Percentiles rank a stretch among this genome's conserved stretches.
Conservation (phyloP, 2,113 vertebrate genomes). For the Rhinichthys klamathensis region DNA sequence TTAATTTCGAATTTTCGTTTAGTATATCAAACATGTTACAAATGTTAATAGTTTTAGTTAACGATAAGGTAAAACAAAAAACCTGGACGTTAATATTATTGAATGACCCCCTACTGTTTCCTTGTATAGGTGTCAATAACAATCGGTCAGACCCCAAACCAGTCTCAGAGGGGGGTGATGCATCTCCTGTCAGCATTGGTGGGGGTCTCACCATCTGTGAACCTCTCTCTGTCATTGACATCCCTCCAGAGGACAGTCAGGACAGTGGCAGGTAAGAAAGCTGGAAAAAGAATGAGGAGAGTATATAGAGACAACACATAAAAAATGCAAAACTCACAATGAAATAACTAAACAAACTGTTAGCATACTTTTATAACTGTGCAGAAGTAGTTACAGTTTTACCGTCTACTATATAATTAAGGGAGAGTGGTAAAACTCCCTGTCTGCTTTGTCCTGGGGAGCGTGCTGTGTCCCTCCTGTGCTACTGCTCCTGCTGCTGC, state of each 20-base stretch:
- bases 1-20: no score
- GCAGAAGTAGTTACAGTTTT: neutral
- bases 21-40: no score
- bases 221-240: conserved; percentile 61
- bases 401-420: conserved; percentile 51
- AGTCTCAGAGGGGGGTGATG: conserved; percentile 63
- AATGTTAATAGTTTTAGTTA: no score
- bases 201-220: conserved; percentile 57
- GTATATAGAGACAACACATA: neutral
- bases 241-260: conserved; percentile 72
- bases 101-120: neutral
- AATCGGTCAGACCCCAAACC: conserved; percentile 65
- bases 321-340: neutral
- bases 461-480: conserved; percentile 69
- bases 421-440: conserved; percentile 73
- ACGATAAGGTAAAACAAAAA: no score
- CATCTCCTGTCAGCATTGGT: conserved; percentile 59
- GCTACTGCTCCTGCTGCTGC: conserved; percentile 71
- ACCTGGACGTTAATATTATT: neutral
- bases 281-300: neutral
- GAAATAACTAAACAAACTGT: neutral
- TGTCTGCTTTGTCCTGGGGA: conserved; percentile 70
- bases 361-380: neutral
- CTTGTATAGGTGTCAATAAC: conserved; percentile 59
- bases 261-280: conserved; percentile 83